Percentiles rank a stretch among this genome's conserved stretches.
phyloP scores from a whole-genome alignment of 2,888 invertebrate genomes.

The Cosmorhoe ocellata region DNA sequence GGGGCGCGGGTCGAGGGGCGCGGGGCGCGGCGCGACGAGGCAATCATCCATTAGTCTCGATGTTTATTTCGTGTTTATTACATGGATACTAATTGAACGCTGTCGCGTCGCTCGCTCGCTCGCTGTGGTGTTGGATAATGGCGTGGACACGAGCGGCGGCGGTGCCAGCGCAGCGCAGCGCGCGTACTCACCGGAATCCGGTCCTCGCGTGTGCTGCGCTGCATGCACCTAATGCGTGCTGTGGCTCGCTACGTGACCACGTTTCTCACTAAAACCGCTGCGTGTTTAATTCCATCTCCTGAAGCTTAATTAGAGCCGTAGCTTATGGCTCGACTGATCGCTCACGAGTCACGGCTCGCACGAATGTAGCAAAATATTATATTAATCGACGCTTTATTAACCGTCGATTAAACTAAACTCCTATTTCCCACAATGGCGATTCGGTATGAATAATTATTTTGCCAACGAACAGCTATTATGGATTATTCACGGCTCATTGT shows the following conservation, averaged over 20 bases:
- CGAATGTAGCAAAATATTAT: conserved; percentile 60
- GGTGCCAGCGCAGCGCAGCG: too few relatives aligned
- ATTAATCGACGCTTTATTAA: conserved; percentile 57
- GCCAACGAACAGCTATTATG: conserved; percentile 58
- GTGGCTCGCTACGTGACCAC: conserved; percentile 32
- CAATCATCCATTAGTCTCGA: conserved; percentile 76
- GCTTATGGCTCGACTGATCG: conserved; percentile 44
- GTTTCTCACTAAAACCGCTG: conserved; percentile 38
- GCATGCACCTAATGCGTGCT: conserved; percentile 36
- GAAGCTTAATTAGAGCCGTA: conserved; percentile 56
- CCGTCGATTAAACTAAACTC: conserved; percentile 52
- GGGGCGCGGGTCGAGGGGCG: conserved; percentile 23
- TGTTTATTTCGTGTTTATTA: conserved; percentile 73
- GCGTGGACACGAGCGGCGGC: conserved; percentile 35
- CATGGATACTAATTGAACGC: conserved; percentile 64
- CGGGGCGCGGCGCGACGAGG: conserved; percentile 27
- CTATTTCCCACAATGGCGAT: conserved; percentile 57
- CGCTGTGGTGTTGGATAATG: conserved; percentile 54
- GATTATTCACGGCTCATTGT: conserved; percentile 74
- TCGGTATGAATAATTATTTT: conserved; percentile 60
- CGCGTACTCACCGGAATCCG: conserved; percentile 35
- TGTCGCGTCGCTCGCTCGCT: conserved; percentile 33
- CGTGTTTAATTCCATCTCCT: conserved; percentile 49
- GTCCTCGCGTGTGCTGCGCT: conserved; percentile 16
- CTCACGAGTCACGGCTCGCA: conserved; percentile 42